A percentile compares a stretch with the other conserved stretches of the same genome.
These are phyloP conservation scores for Drosophila biarmipes DNA, from an alignment of 1,140 invertebrate genomes.

Conservation along the genomic window DNA sequence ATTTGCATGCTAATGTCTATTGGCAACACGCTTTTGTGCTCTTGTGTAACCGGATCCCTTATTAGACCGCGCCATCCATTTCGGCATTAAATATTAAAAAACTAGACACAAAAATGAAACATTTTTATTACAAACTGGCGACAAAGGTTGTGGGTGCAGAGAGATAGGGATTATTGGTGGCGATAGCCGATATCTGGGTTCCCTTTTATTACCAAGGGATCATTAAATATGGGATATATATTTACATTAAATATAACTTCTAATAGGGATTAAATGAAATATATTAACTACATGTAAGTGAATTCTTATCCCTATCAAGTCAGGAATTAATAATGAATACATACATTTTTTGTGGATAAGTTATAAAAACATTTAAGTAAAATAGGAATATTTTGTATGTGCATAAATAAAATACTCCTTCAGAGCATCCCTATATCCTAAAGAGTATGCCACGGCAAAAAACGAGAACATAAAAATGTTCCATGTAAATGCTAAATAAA, in stretches of 20 bases:
- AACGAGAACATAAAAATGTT: slow-evolving; percentile 39
- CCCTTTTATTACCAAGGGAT: not conserved
- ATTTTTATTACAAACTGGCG: slow-evolving; percentile 73
- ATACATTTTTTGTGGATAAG: not conserved
- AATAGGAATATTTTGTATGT: not conserved
- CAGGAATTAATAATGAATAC: too few relatives aligned
- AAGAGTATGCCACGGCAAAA: slow-evolving; percentile 41
- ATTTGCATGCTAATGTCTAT: slow-evolving; percentile 81
- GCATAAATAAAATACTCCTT: not conserved
- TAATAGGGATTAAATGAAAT: too few relatives aligned
- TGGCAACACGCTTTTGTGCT: slow-evolving; percentile 67
- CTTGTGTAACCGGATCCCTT: slow-evolving; percentile 40
- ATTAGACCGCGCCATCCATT: slow-evolving; percentile 45
- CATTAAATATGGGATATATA: not conserved
- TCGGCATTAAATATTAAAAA: slow-evolving; percentile 80
- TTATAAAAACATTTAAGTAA: too few relatives aligned
- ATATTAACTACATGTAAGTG: too few relatives aligned
- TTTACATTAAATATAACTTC: not conserved
- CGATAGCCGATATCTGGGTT: not conserved
- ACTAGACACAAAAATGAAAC: slow-evolving; percentile 78
- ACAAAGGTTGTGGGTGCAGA: slow-evolving; percentile 33
- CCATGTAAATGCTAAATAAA: slow-evolving; percentile 72
- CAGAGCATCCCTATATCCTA: not conserved
- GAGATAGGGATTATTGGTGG: slow-evolving; percentile 1
- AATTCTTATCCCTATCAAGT: too few relatives aligned